These are phyloP conservation scores for Chaetura pelagica DNA, from an alignment of 2,113 vertebrate species.

Conservation along the genomic window DNA sequence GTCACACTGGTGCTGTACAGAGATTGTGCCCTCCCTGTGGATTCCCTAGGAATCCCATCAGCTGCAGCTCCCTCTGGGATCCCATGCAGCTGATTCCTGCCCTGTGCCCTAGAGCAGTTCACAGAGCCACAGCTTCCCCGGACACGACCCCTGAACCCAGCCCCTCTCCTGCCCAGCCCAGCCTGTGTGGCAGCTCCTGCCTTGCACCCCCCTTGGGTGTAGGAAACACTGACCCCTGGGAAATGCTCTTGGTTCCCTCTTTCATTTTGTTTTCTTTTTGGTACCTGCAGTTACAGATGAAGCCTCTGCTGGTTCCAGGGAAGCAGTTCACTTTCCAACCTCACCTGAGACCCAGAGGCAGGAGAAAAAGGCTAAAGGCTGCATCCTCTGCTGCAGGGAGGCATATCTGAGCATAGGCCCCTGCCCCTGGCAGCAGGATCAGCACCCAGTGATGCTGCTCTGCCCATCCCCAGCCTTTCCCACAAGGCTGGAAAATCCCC, in stretches of 20 bases:
- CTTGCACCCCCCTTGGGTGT: rapidly evolving
- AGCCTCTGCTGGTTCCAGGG: background rate
- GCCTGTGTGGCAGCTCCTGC: background rate
- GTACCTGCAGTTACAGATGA: background rate
- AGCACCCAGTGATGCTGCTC: background rate
- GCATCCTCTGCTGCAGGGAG: background rate
- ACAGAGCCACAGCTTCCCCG: rapidly evolving
- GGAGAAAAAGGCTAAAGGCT: background rate
- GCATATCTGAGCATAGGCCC: rapidly evolving
- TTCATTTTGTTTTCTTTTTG: too few relatives aligned
- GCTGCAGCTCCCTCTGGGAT: rapidly evolving
- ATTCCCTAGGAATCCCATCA: too few relatives aligned
- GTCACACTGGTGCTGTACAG: background rate
- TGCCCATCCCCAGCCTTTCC: background rate
- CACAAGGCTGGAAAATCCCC: background rate
- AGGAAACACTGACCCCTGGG: background rate
- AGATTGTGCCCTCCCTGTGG: background rate
- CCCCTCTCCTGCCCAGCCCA: background rate
- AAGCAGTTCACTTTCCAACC: background rate
- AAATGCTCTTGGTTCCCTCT: rapidly evolving
- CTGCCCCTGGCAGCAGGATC: background rate
- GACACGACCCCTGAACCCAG: rapidly evolving
- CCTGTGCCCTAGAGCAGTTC: rapidly evolving
- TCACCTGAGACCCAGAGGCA: background rate
- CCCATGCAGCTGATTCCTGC: rapidly evolving